Percentiles rank a stretch among this genome's conserved stretches.
phyloP scores from a whole-genome alignment of 1,140 invertebrate genomes.

The Pectinophora gossypiella region DNA sequence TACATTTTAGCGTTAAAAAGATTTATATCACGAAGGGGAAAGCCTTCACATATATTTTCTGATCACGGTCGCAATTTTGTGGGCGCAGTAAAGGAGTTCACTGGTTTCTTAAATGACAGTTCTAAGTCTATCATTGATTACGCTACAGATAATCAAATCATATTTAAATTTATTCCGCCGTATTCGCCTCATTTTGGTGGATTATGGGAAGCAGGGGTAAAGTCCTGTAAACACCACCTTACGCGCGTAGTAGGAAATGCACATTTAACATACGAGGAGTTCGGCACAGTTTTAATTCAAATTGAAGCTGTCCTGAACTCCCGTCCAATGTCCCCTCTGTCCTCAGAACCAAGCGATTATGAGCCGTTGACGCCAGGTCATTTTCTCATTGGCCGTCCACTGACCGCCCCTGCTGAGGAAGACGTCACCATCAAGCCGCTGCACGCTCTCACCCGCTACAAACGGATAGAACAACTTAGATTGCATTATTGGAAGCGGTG shows the following conservation, averaged over 20 bases:
- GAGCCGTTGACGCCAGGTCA: constrained; percentile 1
- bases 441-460: not conserved
- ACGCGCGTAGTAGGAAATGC: constrained; percentile 4
- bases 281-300: constrained; percentile 21
- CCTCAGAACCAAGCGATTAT: constrained; percentile 6
- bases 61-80: constrained; percentile 17
- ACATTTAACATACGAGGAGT: constrained; percentile 12
- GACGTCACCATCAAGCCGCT: not conserved
- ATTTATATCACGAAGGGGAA: constrained; percentile 18
- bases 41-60: constrained; percentile 12
- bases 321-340: constrained; percentile 6
- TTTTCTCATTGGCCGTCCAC: constrained; percentile 6
- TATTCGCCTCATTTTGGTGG: constrained; percentile 5
- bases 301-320: constrained; percentile 20
- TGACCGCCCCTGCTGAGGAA: not conserved
- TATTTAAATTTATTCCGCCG: not conserved
- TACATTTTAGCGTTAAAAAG: constrained; percentile 17
- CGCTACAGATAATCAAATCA: not conserved
- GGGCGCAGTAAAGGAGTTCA: not conserved
- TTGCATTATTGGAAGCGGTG: constrained; percentile 5
- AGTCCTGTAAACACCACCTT: constrained; percentile 1
- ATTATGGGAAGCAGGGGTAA: not conserved
- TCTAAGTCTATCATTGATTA: not conserved
- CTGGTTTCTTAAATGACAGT: too few relatives aligned
- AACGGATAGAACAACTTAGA: not conserved